Evolutionary conservation across 1,140 invertebrate species (phyloP).

Genomic region (Lepidostoma basale): DNA sequence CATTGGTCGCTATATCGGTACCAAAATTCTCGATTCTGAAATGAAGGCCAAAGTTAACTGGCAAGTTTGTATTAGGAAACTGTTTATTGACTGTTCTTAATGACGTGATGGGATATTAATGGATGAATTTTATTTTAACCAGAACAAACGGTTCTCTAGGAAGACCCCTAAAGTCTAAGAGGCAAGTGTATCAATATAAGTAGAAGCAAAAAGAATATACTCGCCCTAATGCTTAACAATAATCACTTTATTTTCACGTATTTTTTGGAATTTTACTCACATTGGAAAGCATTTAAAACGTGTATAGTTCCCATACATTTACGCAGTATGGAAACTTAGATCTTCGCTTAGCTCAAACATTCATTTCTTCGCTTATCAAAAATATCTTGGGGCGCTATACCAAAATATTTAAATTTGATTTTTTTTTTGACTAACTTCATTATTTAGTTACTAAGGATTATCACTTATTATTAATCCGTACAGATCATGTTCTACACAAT

Average conservation of each 20-base stretch:
- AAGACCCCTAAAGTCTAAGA: slow-evolving; percentile 61
- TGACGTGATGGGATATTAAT: too few relatives aligned
- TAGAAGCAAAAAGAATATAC: slow-evolving; percentile 55
- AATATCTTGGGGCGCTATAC: slow-evolving; percentile 13
- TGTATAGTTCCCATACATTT: background rate
- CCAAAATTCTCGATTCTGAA: too few relatives aligned
- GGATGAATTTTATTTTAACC: slow-evolving; percentile 52
- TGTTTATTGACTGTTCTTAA: too few relatives aligned
- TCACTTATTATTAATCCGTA: slow-evolving; percentile 18
- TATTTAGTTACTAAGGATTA: slow-evolving; percentile 25
- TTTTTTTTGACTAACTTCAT: slow-evolving; percentile 22
- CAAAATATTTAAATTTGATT: background rate
- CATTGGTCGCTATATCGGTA: too few relatives aligned
- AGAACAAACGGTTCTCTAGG: slow-evolving; percentile 63
- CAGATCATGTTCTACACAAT: slow-evolving; percentile 58
- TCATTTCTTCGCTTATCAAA: slow-evolving; percentile 11
- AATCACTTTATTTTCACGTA: slow-evolving; percentile 50
- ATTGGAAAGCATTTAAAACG: background rate
- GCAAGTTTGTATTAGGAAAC: too few relatives aligned
- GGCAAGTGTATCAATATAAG: slow-evolving; percentile 63
- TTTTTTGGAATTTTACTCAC: background rate
- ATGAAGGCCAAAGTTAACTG: too few relatives aligned
- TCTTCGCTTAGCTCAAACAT: slow-evolving; percentile 19
- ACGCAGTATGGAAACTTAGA: slow-evolving; percentile 1
- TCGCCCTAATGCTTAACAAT: slow-evolving; percentile 61